Conservation (phyloP, 2,888 invertebrate species). For the Actias luna region DNA sequence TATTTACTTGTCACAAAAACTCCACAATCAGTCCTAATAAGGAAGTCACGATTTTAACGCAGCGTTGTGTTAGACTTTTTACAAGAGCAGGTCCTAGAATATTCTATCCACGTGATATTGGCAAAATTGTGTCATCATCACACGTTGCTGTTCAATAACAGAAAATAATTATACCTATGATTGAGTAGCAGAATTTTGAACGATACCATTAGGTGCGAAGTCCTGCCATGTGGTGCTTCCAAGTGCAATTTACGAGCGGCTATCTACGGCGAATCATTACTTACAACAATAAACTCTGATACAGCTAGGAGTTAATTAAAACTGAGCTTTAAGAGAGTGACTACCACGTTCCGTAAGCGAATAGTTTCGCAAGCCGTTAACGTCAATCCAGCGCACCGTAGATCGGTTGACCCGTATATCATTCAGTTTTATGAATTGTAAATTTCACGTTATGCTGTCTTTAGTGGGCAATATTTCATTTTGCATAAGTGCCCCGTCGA, state of each 20-base stretch:
- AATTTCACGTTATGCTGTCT: slow-evolving; percentile 79
- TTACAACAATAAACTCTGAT: not conserved
- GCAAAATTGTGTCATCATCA: too few species aligned
- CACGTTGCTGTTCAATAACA: too few species aligned
- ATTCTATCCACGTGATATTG: too few species aligned
- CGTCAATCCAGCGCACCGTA: slow-evolving; percentile 13
- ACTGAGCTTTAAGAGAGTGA: not conserved
- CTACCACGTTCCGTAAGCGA: slow-evolving; percentile 8
- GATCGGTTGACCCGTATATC: slow-evolving; percentile 51
- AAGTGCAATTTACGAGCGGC: not conserved
- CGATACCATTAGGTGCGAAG: too few species aligned
- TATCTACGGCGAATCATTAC: not conserved
- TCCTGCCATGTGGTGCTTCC: too few species aligned
- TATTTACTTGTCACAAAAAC: too few species aligned
- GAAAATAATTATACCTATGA: too few species aligned
- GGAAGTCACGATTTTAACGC: too few species aligned
- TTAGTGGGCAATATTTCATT: slow-evolving; percentile 76
- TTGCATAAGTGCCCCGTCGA: slow-evolving; percentile 64
- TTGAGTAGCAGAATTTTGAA: too few species aligned
- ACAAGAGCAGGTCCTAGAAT: too few species aligned
- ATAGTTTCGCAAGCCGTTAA: slow-evolving; percentile 17
- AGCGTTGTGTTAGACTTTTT: too few species aligned
- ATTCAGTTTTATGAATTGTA: slow-evolving; percentile 80
- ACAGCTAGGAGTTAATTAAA: not conserved
- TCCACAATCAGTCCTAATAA: too few species aligned